A percentile compares a stretch with the other conserved stretches of the same genome.
These are phyloP conservation scores for Corbicula japonica DNA, from an alignment of 2,888 invertebrate genomes.

Conservation along the genomic window DNA sequence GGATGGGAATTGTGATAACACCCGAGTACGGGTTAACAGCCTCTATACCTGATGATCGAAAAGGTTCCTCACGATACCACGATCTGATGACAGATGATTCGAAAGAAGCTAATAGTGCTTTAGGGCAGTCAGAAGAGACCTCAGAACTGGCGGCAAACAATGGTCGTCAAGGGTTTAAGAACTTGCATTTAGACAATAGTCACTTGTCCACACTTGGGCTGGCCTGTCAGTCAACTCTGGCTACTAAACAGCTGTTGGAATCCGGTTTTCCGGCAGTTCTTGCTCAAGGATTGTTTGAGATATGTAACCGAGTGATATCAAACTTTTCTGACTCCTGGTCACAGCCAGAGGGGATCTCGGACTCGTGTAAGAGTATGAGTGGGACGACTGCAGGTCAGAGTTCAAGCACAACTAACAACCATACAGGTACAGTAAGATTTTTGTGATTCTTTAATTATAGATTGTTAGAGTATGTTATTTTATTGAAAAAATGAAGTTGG, in stretches of 20 bases:
- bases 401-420: conserved; percentile 38
- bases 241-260: conserved; percentile 92
- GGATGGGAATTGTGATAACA: conserved; percentile 88
- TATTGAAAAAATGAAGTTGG: no score
- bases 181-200: conserved; percentile 81
- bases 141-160: conserved; percentile 49
- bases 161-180: conserved; percentile 77
- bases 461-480: no score
- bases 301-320: conserved; percentile 82
- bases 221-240: conserved; percentile 93
- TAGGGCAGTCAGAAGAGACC: conserved; percentile 44
- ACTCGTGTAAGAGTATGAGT: conserved; percentile 74
- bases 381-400: conserved; percentile 57
- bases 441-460: no score
- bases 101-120: conserved; percentile 83
- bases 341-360: conserved; percentile 73
- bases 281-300: conserved; percentile 84
- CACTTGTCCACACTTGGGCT: conserved; percentile 93
- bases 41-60: conserved; percentile 89
- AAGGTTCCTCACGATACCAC: conserved; percentile 82
- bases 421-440: conserved; percentile 21
- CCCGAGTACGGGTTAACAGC: conserved; percentile 87
- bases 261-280: conserved; percentile 89
- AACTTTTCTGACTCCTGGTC: conserved; percentile 73
- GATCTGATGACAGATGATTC: conserved; percentile 87